These are phyloP conservation scores for Priapulus caudatus DNA, from an alignment of 2,888 invertebrate species.

Conservation along the genomic window DNA sequence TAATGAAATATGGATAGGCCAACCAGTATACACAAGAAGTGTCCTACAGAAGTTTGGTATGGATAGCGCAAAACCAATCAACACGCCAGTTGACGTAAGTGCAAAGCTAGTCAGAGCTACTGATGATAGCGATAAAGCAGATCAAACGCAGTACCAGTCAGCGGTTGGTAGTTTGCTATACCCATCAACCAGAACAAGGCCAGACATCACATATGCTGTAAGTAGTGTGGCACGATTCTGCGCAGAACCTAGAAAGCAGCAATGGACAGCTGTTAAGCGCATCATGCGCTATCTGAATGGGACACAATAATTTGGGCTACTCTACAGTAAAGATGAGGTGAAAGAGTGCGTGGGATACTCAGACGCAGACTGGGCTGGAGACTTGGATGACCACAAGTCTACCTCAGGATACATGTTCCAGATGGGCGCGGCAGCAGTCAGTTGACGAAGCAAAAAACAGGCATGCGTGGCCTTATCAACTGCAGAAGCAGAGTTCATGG, in stretches of 20 bases:
- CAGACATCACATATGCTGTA: constrained; percentile 17
- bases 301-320: constrained; percentile 12
- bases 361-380: constrained; percentile 21
- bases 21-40: constrained; percentile 11
- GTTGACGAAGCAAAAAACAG: constrained; percentile 20
- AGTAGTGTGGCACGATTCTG: constrained; percentile 11
- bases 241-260: constrained; percentile 17
- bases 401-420: constrained; percentile 20
- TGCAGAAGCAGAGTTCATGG: constrained; percentile 21
- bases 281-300: constrained; percentile 17
- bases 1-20: constrained; percentile 9
- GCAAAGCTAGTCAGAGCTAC: constrained; percentile 7
- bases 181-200: constrained; percentile 13
- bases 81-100: constrained; percentile 12
- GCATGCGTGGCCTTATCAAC: constrained; percentile 19
- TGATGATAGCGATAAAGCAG: constrained; percentile 6
- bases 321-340: constrained; percentile 4
- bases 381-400: constrained; percentile 17
- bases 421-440: constrained; percentile 15
- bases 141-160: constrained; percentile 10
- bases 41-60: constrained; percentile 15
- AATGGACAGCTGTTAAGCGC: constrained; percentile 20
- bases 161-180: constrained; percentile 13
- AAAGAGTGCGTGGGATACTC: constrained; percentile 14
- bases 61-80: constrained; percentile 14